Evolutionary conservation across 2,113 vertebrate genomes (phyloP), one percentile per base, ranked within the genome.

Genomic region (Zosterops lateralis): DNA sequence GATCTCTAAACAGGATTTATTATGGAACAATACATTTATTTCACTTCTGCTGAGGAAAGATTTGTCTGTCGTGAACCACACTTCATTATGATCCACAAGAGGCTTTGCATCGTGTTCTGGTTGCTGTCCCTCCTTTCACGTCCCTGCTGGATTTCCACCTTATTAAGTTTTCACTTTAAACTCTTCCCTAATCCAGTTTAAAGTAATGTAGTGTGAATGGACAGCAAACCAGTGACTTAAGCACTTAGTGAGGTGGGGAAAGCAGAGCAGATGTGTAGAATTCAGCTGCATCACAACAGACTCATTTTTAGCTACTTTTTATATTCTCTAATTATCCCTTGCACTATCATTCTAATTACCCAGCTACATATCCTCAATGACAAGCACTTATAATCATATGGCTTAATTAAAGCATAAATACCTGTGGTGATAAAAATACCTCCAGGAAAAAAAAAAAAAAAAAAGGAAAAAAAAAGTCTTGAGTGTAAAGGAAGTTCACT

Each of bases 351-450:
- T 91, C 62, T 84, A 92, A 94, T 95, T 95, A 88, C 28, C 25
- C 60, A 89, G 89, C 77, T 79, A 96, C 48, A 84, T 78, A 40
- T 57, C 71, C 88, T 95, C 79, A 67, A 56, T 95, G 91, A 90
- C 24, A 86, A 91, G 91, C 61, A 78, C 51, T 67, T 78, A 85
- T 56, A 93, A 86, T 94, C 67, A 92, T 20, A 79, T 14, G 84
- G 68, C n/a, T 93, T 96, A 85, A 95, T 90, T 92, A 96, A 96
- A 95, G 91, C 10, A 13, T 47, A 77, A 96, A 94, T 85, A 74
- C 18, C 51, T 82, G 34, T 53, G 13, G 28, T 86, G 78, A 87
- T 58, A 75, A 50, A 94, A 74, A 92, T 87, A 83, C 7, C 22
- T 90, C 64, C 18, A 64, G n/a, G 31, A 4, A 36, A 51, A 54